A percentile compares a stretch with the other conserved stretches of the same genome.
phyloP scores from a whole-genome alignment of 2,888 invertebrate species.

The Caenorhabditis becei region DNA sequence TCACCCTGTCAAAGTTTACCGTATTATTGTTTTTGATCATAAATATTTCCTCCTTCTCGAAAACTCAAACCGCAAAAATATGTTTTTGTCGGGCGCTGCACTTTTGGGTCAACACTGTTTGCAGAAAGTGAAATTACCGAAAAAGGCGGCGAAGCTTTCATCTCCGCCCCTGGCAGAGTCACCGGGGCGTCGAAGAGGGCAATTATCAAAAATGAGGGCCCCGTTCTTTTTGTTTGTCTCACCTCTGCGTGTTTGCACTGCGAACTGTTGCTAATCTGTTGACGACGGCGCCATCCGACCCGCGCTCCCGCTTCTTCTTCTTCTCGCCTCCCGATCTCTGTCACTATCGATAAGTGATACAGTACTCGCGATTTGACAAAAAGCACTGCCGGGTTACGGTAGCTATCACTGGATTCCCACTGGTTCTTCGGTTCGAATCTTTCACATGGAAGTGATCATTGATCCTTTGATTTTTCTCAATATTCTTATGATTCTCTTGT shows the following conservation, averaged over 20 bases:
- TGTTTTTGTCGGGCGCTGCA: not conserved
- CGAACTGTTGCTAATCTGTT: slow-evolving; percentile 60
- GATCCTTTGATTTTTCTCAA: no score
- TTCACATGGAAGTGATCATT: no score
- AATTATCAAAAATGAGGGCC: slow-evolving; percentile 22
- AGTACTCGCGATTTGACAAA: no score
- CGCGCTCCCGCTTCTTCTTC: slow-evolving; percentile 4
- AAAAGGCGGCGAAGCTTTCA: slow-evolving; percentile 1
- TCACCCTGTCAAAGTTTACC: no score
- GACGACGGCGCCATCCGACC: slow-evolving; percentile 42
- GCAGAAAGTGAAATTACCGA: not conserved
- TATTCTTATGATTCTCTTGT: no score
- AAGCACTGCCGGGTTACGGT: no score
- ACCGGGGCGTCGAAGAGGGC: not conserved
- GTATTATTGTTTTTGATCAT: no score
- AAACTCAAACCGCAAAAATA: not conserved
- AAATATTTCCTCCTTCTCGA: no score
- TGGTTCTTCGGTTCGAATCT: no score
- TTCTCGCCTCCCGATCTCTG: slow-evolving; percentile 19
- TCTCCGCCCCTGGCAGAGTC: not conserved
- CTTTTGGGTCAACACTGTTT: not conserved
- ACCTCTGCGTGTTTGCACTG: slow-evolving; percentile 42
- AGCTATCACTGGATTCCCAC: no score
- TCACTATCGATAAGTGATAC: not conserved
- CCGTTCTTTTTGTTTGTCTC: slow-evolving; percentile 42